Percentiles rank a stretch among this genome's conserved stretches.
Evolutionary conservation across 2,888 invertebrate species (phyloP).

Genomic region (Polydrusus pterygomalis): DNA sequence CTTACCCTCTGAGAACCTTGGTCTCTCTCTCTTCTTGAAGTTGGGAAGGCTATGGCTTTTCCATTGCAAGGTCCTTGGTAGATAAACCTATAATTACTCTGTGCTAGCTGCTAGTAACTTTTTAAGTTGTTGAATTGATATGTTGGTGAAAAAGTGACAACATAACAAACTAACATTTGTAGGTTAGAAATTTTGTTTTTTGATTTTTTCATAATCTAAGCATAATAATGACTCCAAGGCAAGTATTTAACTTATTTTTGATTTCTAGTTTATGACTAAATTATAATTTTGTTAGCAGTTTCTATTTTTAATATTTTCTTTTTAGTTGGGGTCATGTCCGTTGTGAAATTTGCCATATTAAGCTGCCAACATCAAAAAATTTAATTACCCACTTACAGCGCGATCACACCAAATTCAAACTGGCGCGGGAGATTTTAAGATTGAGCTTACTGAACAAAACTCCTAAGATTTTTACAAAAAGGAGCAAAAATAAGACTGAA

Average conservation of each 20-base stretch:
- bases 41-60: too few relatives aligned
- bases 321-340: conserved; percentile 50
- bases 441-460: conserved; percentile 44
- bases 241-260: neutral
- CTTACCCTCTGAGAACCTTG: too few relatives aligned
- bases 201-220: neutral
- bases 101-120: neutral
- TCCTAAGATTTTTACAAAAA: conserved; percentile 51
- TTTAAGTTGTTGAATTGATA: too few relatives aligned
- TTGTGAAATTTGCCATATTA: conserved; percentile 60
- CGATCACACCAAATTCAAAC: conserved; percentile 62
- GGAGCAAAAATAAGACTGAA: conserved; percentile 46
- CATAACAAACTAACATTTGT: neutral
- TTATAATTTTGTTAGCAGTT: neutral
- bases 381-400: conserved; percentile 60
- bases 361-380: conserved; percentile 58
- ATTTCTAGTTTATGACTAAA: neutral
- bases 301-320: conserved; percentile 8
- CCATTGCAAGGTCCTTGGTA: too few relatives aligned
- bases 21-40: too few relatives aligned
- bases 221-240: neutral
- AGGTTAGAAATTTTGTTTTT: conserved; percentile 20
- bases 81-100: neutral
- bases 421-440: conserved; percentile 60
- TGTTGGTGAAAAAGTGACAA: conserved; percentile 1